Conservation (phyloP, 2,113 vertebrate genomes). For the Monopterus albus region DNA sequence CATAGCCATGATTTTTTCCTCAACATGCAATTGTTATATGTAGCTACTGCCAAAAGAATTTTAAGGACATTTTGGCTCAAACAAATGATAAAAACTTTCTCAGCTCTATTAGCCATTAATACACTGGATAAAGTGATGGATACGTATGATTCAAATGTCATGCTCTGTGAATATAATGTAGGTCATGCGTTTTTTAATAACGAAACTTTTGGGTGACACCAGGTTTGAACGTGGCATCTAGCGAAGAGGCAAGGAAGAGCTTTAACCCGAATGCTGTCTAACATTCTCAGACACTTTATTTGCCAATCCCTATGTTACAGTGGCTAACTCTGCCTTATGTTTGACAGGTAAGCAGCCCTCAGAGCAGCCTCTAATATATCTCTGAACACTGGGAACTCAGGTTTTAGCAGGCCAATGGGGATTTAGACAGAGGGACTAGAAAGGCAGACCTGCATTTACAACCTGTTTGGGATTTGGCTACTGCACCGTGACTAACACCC, state of each 20-base stretch:
- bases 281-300: conserved; percentile 37
- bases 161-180: conserved; percentile 7
- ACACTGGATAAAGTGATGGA: background rate
- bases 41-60: no score
- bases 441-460: conserved; percentile 83
- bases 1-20: no score
- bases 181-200: conserved; percentile 29
- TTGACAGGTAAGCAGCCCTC: conserved; percentile 70
- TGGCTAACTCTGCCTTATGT: conserved; percentile 69
- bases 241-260: conserved; percentile 34
- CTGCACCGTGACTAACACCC: conserved; percentile 83
- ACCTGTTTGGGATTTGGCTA: conserved; percentile 85
- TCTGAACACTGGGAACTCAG: conserved; percentile 67
- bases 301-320: conserved; percentile 65
- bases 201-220: conserved; percentile 23
- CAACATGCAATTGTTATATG: no score
- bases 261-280: conserved; percentile 30
- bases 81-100: background rate
- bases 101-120: background rate
- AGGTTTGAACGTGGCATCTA: conserved; percentile 22
- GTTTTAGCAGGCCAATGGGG: conserved; percentile 71
- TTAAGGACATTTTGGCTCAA: no score
- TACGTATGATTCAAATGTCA: background rate
- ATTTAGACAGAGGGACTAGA: conserved; percentile 74
- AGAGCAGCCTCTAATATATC: conserved; percentile 72